Conservation (phyloP, 2,888 invertebrate species). For the Acanthococcus lagerstroemiae region DNA sequence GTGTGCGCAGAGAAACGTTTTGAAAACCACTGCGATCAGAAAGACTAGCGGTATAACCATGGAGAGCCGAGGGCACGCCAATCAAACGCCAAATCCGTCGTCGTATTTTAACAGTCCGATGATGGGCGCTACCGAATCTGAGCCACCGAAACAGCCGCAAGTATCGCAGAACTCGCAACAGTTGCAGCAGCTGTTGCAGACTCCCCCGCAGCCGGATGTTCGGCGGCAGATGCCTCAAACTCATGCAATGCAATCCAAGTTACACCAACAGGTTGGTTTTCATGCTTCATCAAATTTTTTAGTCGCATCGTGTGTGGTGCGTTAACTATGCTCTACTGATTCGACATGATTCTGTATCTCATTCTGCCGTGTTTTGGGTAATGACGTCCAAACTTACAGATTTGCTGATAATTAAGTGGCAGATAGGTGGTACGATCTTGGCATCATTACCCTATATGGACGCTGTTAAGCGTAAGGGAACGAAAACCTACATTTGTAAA, state of each 20-base stretch:
- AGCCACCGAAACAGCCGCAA: slow-evolving; percentile 40
- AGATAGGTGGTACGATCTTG: too few relatives aligned
- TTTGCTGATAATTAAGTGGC: too few relatives aligned
- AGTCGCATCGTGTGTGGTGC: too few relatives aligned
- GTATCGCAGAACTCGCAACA: slow-evolving; percentile 39
- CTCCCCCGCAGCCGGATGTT: neutral
- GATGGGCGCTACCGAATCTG: neutral
- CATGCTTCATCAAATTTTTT: too few relatives aligned
- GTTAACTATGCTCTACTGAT: too few relatives aligned
- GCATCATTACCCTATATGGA: too few relatives aligned
- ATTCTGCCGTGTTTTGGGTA: too few relatives aligned
- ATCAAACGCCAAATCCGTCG: neutral
- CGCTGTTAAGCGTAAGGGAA: too few relatives aligned
- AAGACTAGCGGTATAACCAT: slow-evolving; percentile 10
- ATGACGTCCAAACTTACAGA: too few relatives aligned
- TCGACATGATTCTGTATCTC: too few relatives aligned
- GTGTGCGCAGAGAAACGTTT: slow-evolving; percentile 4
- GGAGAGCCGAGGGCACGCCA: slow-evolving; percentile 3
- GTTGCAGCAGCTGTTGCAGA: slow-evolving; percentile 1
- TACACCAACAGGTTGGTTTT: slow-evolving; percentile 4
- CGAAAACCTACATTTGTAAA: too few relatives aligned
- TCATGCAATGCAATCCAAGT: slow-evolving; percentile 4
- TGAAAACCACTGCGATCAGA: slow-evolving; percentile 15
- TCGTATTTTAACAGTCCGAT: neutral
- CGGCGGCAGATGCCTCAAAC: neutral